Evolutionary conservation across 2,888 invertebrate genomes (phyloP).

Genomic region (Microctonus aethiopoides): DNA sequence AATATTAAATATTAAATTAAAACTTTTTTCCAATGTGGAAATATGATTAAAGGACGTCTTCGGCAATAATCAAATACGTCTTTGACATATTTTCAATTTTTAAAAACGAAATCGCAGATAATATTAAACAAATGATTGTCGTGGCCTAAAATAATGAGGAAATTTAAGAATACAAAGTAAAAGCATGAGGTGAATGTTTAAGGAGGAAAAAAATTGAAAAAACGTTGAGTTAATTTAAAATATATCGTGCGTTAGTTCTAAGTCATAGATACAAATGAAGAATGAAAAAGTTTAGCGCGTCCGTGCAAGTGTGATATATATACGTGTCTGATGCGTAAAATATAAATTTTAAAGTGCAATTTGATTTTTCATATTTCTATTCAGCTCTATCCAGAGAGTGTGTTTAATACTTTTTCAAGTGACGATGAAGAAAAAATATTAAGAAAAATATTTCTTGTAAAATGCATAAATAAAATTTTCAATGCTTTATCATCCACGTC

Average conservation of each 20-base stretch:
- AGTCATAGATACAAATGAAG: constrained; percentile 37
- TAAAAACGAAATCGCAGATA: background rate
- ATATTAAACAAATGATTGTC: background rate
- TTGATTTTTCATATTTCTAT: constrained; percentile 56
- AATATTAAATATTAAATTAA: background rate
- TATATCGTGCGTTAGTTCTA: constrained; percentile 45
- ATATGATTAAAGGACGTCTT: background rate
- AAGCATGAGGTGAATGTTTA: background rate
- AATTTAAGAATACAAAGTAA: constrained; percentile 1
- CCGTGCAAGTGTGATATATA: constrained; percentile 29
- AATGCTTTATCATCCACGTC: background rate
- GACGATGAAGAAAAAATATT: constrained; percentile 1
- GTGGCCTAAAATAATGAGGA: constrained; percentile 13
- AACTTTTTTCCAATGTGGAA: background rate
- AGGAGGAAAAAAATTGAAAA: background rate
- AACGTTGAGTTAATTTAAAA: constrained; percentile 30
- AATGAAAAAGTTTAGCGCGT: constrained; percentile 35
- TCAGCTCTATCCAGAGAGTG: constrained; percentile 43
- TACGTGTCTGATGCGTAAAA: constrained; percentile 23
- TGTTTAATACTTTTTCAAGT: constrained; percentile 61
- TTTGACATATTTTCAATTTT: background rate
- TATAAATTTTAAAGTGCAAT: constrained; percentile 33
- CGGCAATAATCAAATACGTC: background rate
- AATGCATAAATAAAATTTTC: background rate
- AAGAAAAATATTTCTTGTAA: background rate